A percentile compares a stretch with the other conserved stretches of the same genome.
Evolutionary conservation across 1,140 invertebrate species (phyloP).

Genomic region (Orchestia grillus): DNA sequence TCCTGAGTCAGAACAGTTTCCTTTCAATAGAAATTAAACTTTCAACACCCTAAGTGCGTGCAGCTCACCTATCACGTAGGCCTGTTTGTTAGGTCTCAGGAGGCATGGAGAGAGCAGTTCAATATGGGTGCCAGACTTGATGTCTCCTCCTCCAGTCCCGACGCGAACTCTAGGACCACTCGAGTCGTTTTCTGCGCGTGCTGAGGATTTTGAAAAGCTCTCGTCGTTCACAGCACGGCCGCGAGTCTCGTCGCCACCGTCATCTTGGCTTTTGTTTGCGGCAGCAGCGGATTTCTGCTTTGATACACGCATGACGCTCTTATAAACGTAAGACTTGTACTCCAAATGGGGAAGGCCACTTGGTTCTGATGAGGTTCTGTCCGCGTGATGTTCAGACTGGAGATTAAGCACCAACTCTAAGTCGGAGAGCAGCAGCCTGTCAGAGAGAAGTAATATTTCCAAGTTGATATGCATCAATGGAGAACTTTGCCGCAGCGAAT

Average conservation of each 20-base stretch:
- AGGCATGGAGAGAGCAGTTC: background rate
- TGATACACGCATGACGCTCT: background rate
- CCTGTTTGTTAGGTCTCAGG: background rate
- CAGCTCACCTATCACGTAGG: background rate
- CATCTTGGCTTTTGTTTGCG: background rate
- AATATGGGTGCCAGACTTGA: background rate
- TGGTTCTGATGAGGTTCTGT: background rate
- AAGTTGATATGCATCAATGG: no score
- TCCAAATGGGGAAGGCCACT: background rate
- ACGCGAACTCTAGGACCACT: background rate
- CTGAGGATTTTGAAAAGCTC: background rate
- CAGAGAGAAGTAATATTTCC: background rate
- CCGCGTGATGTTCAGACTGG: background rate
- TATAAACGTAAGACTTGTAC: background rate
- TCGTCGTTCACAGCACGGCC: no score
- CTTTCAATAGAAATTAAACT: background rate
- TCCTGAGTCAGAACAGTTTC: background rate
- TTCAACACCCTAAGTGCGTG: background rate
- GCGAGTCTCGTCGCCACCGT: background rate
- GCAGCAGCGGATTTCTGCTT: background rate
- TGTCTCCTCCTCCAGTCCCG: background rate
- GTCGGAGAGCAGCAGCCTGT: slow-evolving; percentile 1
- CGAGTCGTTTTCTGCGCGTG: background rate
- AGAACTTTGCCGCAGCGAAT: no score
- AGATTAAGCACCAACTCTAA: background rate